Evolutionary conservation across 2,797 vertebrate species (phyloP), one percentile per base, ranked within the genome.

Genomic region (Graptemys geographica): DNA sequence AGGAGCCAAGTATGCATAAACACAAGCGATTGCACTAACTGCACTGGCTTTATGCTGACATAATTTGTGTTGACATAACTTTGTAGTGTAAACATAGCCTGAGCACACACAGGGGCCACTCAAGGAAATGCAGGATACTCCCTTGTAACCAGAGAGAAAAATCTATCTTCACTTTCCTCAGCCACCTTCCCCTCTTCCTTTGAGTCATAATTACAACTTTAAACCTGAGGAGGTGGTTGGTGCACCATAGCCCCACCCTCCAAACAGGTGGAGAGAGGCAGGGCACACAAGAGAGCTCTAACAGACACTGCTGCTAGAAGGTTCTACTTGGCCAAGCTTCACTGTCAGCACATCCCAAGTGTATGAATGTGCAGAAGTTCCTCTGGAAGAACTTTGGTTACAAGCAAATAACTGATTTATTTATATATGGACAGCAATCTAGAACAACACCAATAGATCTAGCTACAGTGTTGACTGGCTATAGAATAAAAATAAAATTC

Each of bases 81-180:
- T 59, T 90, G 95, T 79, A 69, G 79, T 86, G 84, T 87, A 93
- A 90, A 96, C 16, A 31, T n/a, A 15, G 81, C n/a, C 74, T 74
- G 49, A 85, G 78, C 86, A 9, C 27, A 44, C 57, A 81, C 0
- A 1, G 94, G 95, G 86, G 83, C n/a, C 90, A 88, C 33, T 56
- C 53, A 41, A 92, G 87, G 84, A 92, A 91, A 90, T 91, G 74
- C 95, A 91, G 86, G 90, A 94, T 96, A 94, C 59, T 95, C 94
- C 15, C 78, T 76, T 90, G 44, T 84, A 56, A 12, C 25, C 74
- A 90, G 79, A 49, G 6, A 25, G 90, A 84, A 81, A 4, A 4
- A 16, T 65, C 33, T 79, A 3, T 57, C 0, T 2, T 90, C 18
- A 11, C 33, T 92, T 90, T 87, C 28, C 90, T 47, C 0, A 0